A percentile compares a stretch with the other conserved stretches of the same genome.
These are phyloP conservation scores for Calidris pugnax DNA, from an alignment of 2,113 vertebrate species.

Conservation along the genomic window DNA sequence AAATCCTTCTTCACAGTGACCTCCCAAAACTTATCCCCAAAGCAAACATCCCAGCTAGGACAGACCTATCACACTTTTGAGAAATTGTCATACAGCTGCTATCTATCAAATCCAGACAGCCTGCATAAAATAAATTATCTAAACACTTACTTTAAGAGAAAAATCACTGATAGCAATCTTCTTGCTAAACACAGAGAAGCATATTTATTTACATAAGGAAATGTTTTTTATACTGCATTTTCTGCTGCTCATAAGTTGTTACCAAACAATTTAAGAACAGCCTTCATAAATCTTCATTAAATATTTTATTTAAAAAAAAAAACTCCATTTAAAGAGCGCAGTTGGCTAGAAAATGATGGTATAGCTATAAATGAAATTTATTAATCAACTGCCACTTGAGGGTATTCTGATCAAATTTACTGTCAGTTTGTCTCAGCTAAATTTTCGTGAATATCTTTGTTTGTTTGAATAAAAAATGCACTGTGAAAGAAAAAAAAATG, in stretches of 20 bases:
- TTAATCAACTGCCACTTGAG: not conserved
- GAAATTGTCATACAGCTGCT: constrained; percentile 14
- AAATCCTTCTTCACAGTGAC: not conserved
- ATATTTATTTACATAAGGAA: not conserved
- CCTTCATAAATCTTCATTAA: constrained; percentile 6
- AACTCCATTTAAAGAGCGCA: not conserved
- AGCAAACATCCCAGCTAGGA: not conserved
- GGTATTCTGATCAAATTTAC: not conserved
- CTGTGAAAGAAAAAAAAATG: not conserved
- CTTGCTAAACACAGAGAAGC: not conserved
- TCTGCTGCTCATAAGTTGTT: constrained; percentile 5
- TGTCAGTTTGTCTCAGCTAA: not conserved
- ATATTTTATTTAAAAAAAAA: not conserved
- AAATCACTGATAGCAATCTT: constrained; percentile 16
- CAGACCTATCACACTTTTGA: not conserved
- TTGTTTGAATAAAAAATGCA: not conserved
- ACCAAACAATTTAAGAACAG: constrained; percentile 3
- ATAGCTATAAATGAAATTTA: not conserved
- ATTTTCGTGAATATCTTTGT: not conserved
- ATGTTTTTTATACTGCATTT: not conserved
- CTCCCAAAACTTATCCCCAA: not conserved
- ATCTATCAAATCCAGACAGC: constrained; percentile 14
- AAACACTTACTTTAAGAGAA: constrained; percentile 17
- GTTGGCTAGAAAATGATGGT: not conserved
- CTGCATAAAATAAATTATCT: constrained; percentile 37